Evolutionary conservation across 2,797 vertebrate genomes (phyloP), one percentile per base, ranked within the genome.

Genomic region (Astyanax mexicanus): DNA sequence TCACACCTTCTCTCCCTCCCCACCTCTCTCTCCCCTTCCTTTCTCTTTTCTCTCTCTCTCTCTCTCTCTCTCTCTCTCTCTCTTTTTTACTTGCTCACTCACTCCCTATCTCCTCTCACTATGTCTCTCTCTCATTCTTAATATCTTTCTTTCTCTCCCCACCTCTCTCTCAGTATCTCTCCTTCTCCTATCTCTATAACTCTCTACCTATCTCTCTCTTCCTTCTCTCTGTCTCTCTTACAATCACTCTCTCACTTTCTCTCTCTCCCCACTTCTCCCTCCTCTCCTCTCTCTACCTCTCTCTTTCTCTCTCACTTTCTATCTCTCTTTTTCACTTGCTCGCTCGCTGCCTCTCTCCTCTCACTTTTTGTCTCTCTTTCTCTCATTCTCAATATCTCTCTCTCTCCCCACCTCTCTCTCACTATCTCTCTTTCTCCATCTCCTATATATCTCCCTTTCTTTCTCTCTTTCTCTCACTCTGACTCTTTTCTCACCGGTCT

Each of bases 141-240:
- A 27, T 57, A 23, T 25, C 21, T 25, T 17, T 47, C 27, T 21
- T 68, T 15, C 66, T 66, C 64, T 80, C 69, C 79, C 57, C 60
- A 64, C 17, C 51, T 6, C 38, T 29, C 51, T 25, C 45, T 52
- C 19, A 17, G 25, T 32, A 23, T 40, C 29, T 17, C 13, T 17
- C 23, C 9, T 42, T 6, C 4, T 3, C 0, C 52, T 17, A 49
- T 42, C 47, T 32, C 17, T 9, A 4, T 37, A 3, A 3, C 35
- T 37, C 35, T 37, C 35, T 37, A 35, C 37, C 3, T 37, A 3
- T 3, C 35, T 37, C 35, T 37, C 35, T 37, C 35, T 37, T 3
- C 8, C 35, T 37, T 8, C 8, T 47, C 40, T 23, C n/a, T 21
- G n/a, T 32, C 6, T 21, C 44, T 40, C 32, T 42, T 32, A n/a